Conservation (phyloP, 2,797 vertebrate genomes). For the Amazona finschi region DNA sequence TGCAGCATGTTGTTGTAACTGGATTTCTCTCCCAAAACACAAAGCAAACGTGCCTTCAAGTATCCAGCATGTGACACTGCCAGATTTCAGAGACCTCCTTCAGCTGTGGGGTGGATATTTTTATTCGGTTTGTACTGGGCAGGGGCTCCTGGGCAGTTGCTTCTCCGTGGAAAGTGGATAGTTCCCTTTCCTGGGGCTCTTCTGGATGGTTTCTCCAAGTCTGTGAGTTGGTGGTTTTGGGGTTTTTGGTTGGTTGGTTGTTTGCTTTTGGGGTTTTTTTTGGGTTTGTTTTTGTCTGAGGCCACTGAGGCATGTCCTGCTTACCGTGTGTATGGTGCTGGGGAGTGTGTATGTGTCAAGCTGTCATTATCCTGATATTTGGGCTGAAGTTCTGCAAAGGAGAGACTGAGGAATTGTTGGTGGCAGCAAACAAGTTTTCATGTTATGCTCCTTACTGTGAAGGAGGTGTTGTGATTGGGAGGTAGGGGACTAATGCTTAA, state of each 20-base stretch:
- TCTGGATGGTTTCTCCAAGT: background rate
- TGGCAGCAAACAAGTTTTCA: background rate
- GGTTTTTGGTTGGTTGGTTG: background rate
- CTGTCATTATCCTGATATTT: constrained; percentile 15
- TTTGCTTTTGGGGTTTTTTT: background rate
- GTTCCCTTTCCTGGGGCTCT: constrained; percentile 7
- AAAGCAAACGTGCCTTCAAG: constrained; percentile 73
- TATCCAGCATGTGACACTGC: constrained; percentile 35
- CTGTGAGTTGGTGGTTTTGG: background rate
- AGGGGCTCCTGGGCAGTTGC: constrained; percentile 17
- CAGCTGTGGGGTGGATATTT: constrained; percentile 33
- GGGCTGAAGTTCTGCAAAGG: constrained; percentile 15
- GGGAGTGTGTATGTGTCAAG: background rate
- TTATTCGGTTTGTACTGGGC: background rate
- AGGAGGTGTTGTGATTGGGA: background rate
- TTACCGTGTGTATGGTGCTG: background rate
- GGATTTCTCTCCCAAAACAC: constrained; percentile 56
- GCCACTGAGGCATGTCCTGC: background rate
- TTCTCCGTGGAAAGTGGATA: background rate
- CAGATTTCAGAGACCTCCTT: constrained; percentile 52
- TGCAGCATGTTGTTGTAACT: constrained; percentile 31
- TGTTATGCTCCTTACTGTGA: constrained; percentile 32
- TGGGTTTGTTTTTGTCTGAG: background rate
- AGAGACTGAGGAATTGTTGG: constrained; percentile 24
- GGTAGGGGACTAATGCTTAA: constrained; percentile 8